Conservation (phyloP, 2,797 vertebrate genomes). For the Sternotherus odoratus region DNA sequence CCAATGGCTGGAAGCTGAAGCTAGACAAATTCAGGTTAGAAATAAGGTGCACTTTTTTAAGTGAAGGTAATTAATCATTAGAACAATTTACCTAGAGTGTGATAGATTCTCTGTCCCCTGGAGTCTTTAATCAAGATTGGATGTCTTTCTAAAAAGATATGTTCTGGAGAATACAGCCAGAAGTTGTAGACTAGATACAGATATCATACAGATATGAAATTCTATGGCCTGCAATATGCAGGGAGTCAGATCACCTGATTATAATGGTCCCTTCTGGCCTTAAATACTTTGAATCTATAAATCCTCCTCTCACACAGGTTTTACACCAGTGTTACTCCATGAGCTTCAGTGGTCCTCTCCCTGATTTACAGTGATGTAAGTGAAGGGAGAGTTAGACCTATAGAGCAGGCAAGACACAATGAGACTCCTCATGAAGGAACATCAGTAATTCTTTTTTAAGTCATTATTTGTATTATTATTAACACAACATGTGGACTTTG, state of each 20-base stretch:
- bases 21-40: neutral
- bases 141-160: neutral
- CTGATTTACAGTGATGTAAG: neutral
- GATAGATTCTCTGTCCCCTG: neutral
- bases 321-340: neutral
- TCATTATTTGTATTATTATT: neutral
- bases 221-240: neutral
- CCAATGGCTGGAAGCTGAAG: neutral
- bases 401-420: neutral
- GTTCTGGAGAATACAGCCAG: neutral
- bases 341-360: neutral
- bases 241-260: neutral
- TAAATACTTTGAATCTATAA: neutral
- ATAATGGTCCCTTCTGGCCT: neutral
- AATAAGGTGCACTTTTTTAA: neutral
- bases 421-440: neutral
- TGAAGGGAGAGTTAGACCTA: neutral
- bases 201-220: neutral
- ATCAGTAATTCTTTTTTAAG: neutral
- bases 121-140: neutral
- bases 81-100: neutral
- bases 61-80: neutral
- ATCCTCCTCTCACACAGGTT: neutral
- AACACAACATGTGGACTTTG: neutral
- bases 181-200: no score